phyloP scores from a whole-genome alignment of 2,113 vertebrate species.

The Alectura lathami region DNA sequence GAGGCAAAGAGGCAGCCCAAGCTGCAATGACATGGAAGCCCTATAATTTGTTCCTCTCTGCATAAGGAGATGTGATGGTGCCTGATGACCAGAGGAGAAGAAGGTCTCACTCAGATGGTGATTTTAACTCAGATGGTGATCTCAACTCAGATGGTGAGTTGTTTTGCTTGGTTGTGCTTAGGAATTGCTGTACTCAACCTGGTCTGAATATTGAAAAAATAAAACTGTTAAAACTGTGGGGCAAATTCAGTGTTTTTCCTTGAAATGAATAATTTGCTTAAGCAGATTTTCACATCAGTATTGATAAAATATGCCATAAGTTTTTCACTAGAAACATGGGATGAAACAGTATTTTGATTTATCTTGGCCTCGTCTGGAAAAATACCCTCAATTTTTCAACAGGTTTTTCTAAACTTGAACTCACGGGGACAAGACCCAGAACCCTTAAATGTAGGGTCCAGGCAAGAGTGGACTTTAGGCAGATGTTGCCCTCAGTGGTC shows the following conservation, averaged over 20 bases:
- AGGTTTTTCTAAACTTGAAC: not conserved
- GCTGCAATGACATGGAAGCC: not conserved
- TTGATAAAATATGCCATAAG: not conserved
- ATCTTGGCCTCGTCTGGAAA: not conserved
- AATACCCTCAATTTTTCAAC: not conserved
- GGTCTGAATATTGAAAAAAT: not conserved
- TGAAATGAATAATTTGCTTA: not conserved
- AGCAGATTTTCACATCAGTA: not conserved
- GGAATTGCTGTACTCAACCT: not conserved
- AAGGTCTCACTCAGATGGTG: not conserved
- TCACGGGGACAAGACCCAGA: not conserved
- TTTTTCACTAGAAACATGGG: not conserved
- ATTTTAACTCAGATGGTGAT: too few species aligned
- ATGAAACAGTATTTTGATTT: not conserved
- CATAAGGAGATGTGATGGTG: not conserved
- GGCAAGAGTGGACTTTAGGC: not conserved
- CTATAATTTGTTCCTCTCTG: accelerated
- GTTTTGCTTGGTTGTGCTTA: not conserved
- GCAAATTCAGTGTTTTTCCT: not conserved
- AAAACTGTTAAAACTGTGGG: not conserved
- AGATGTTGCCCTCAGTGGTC: not conserved
- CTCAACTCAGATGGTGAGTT: not conserved
- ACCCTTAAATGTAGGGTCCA: not conserved
- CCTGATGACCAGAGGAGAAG: not conserved
- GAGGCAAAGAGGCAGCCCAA: not conserved